These are phyloP conservation scores for Lamellibrachia satsuma DNA, from an alignment of 2,888 invertebrate species.

Conservation along the genomic window DNA sequence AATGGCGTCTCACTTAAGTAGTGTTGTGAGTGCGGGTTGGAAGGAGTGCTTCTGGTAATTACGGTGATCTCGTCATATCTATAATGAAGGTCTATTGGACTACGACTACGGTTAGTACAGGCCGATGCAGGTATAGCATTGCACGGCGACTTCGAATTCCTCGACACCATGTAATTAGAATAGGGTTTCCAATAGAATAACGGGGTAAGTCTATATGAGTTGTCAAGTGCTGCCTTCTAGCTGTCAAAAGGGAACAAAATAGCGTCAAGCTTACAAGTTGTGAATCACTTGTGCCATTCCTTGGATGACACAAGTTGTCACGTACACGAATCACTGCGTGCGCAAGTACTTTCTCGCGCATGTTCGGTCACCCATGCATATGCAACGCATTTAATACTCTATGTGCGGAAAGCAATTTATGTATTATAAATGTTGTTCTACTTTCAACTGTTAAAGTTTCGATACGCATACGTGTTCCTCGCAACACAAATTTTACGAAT, in stretches of 20 bases:
- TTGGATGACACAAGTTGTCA: background rate
- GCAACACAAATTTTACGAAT: no score
- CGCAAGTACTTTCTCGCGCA: background rate
- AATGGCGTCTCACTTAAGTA: constrained; percentile 13
- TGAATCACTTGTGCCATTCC: background rate
- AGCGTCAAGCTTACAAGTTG: background rate
- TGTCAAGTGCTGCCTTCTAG: background rate
- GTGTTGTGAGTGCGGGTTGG: constrained; percentile 9
- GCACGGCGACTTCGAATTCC: background rate
- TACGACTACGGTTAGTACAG: background rate
- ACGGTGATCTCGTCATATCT: background rate
- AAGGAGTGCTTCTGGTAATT: constrained; percentile 1
- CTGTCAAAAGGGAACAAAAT: background rate
- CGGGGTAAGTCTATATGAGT: background rate
- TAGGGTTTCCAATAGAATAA: background rate
- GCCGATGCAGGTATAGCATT: background rate
- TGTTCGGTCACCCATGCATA: background rate
- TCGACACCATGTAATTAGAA: constrained; percentile 10
- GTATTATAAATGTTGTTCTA: background rate
- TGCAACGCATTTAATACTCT: background rate
- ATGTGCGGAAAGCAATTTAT: background rate
- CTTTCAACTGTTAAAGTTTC: background rate
- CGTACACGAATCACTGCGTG: background rate
- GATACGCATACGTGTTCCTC: background rate
- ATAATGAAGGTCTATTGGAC: constrained; percentile 11